Evolutionary conservation across 2,888 invertebrate genomes (phyloP).

Genomic region (Achlya flavicornis): DNA sequence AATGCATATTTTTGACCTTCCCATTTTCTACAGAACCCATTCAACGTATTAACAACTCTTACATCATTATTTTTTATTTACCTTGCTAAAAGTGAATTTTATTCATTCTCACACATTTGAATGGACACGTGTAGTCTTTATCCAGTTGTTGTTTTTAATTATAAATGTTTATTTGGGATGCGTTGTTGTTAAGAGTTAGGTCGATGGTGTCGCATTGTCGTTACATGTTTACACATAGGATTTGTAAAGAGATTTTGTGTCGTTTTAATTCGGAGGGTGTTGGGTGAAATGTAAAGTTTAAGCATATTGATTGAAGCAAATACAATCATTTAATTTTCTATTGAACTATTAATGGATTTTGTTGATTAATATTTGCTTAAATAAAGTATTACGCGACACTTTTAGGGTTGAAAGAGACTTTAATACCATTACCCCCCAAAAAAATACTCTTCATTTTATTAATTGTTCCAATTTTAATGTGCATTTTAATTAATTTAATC

Average conservation of each 20-base stretch:
- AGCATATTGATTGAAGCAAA: not conserved
- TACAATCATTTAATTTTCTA: not conserved
- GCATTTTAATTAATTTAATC: too few relatives aligned
- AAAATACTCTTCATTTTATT: too few relatives aligned
- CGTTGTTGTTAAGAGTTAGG: constrained; percentile 3
- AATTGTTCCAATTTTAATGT: too few relatives aligned
- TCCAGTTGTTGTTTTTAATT: constrained; percentile 32
- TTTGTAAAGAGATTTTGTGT: not conserved
- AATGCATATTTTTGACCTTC: too few relatives aligned
- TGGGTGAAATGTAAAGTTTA: not conserved
- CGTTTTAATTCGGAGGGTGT: constrained; percentile 2
- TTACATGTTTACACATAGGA: not conserved
- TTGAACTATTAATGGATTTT: not conserved
- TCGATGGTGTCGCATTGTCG: not conserved
- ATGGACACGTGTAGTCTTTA: constrained; percentile 22
- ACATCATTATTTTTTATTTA: constrained; percentile 18
- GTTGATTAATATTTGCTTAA: too few relatives aligned
- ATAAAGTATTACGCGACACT: too few relatives aligned
- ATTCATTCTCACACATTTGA: constrained; percentile 19
- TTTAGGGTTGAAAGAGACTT: not conserved
- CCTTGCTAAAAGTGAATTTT: constrained; percentile 31
- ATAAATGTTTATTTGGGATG: constrained; percentile 28
- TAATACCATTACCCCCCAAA: too few relatives aligned
- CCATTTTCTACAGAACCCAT: constrained; percentile 2
- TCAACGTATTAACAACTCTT: not conserved